These are phyloP conservation scores for Tridacna crocea DNA, from an alignment of 2,888 invertebrate genomes.

Conservation along the genomic window DNA sequence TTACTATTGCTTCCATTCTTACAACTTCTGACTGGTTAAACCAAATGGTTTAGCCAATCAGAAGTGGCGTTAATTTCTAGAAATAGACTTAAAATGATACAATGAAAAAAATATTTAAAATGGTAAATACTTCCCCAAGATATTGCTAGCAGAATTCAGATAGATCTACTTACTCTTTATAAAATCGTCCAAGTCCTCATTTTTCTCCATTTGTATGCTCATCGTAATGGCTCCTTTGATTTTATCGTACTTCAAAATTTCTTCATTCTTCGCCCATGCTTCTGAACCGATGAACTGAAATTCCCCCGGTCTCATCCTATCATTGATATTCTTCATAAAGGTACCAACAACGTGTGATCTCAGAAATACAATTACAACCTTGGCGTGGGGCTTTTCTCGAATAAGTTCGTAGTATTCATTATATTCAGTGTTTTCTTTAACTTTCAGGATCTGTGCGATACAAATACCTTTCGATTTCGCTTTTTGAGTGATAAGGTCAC, in stretches of 20 bases:
- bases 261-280: slow-evolving; percentile 44
- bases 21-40: too few relatives aligned
- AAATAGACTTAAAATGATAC: too few relatives aligned
- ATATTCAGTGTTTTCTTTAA: slow-evolving; percentile 33
- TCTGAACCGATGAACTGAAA: slow-evolving; percentile 58
- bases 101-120: too few relatives aligned
- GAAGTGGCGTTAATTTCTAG: too few relatives aligned
- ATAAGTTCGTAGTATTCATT: slow-evolving; percentile 29
- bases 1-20: too few relatives aligned
- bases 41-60: too few relatives aligned
- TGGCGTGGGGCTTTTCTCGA: slow-evolving; percentile 44
- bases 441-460: slow-evolving; percentile 46
- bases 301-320: slow-evolving; percentile 38
- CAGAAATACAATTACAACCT: slow-evolving; percentile 52
- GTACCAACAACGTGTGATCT: slow-evolving; percentile 43
- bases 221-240: slow-evolving; percentile 42
- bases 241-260: slow-evolving; percentile 34
- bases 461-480: slow-evolving; percentile 43
- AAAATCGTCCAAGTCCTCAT: slow-evolving; percentile 26
- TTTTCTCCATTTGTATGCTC: slow-evolving; percentile 46
- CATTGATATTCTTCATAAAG: slow-evolving; percentile 29
- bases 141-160: too few relatives aligned
- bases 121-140: too few relatives aligned
- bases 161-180: slow-evolving; percentile 5
- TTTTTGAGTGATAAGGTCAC: slow-evolving; percentile 26